Percentiles rank a stretch among this genome's conserved stretches.
These are phyloP conservation scores for Anarsia innoxiella DNA, from an alignment of 2,888 invertebrate genomes.

Conservation along the genomic window DNA sequence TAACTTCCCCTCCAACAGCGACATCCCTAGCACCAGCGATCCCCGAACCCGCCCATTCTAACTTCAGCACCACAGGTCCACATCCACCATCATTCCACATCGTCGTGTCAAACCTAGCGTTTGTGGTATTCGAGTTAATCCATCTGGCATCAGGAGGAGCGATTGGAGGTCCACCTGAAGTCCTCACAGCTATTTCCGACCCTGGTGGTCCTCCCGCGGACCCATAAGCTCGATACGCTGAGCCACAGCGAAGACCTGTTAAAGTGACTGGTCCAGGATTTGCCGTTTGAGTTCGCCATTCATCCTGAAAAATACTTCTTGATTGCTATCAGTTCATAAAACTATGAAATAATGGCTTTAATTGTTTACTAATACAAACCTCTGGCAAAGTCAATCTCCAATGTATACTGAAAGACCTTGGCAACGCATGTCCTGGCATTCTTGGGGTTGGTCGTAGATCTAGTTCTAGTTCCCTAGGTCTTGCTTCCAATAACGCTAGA, in stretches of 20 bases:
- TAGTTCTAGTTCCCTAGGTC: slow-evolving; percentile 57
- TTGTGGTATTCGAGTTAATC: slow-evolving; percentile 86
- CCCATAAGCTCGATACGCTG: slow-evolving; percentile 86
- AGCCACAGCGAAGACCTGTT: slow-evolving; percentile 87
- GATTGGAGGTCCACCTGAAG: slow-evolving; percentile 80
- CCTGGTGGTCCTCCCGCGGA: slow-evolving; percentile 87
- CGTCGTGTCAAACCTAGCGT: slow-evolving; percentile 84
- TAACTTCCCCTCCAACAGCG: slow-evolving; percentile 62
- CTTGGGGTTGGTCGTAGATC: slow-evolving; percentile 53
- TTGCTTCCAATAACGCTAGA: slow-evolving; percentile 73
- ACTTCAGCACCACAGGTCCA: slow-evolving; percentile 85
- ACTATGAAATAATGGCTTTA: not conserved
- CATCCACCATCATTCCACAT: slow-evolving; percentile 92
- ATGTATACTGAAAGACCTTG: slow-evolving; percentile 79
- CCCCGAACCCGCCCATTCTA: slow-evolving; percentile 78
- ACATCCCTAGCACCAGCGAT: slow-evolving; percentile 64
- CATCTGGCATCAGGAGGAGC: slow-evolving; percentile 84
- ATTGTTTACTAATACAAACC: slow-evolving; percentile 64
- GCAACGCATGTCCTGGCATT: slow-evolving; percentile 56
- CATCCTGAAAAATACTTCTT: slow-evolving; percentile 69
- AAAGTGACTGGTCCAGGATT: slow-evolving; percentile 72
- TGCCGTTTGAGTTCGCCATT: slow-evolving; percentile 75
- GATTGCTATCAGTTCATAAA: not conserved
- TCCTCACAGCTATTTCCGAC: slow-evolving; percentile 83
- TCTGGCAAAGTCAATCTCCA: slow-evolving; percentile 81